phyloP scores from a whole-genome alignment of 2,888 invertebrate species.

The Limnephilus marmoratus region DNA sequence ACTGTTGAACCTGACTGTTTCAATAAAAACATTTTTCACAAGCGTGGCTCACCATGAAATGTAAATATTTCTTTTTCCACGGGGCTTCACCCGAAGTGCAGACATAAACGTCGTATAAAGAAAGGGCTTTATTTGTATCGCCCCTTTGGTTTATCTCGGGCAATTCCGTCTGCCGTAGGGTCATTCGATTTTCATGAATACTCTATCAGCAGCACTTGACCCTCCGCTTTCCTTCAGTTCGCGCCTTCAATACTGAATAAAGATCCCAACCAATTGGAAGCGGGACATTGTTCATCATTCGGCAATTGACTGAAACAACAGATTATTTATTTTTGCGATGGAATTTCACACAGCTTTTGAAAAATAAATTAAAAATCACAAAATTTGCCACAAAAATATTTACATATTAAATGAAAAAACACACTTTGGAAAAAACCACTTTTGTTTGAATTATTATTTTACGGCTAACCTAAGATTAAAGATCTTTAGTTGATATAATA shows the following conservation, averaged over 20 bases:
- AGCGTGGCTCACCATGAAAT: background rate
- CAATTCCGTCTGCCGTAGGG: slow-evolving; percentile 60
- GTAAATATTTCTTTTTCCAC: slow-evolving; percentile 7
- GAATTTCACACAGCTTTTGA: background rate
- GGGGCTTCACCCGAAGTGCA: slow-evolving; percentile 54
- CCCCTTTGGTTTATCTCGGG: slow-evolving; percentile 66
- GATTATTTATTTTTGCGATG: background rate
- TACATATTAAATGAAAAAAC: too few species aligned
- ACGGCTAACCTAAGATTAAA: too few species aligned
- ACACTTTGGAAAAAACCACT: too few species aligned
- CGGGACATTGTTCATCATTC: background rate
- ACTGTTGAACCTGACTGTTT: background rate
- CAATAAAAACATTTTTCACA: background rate
- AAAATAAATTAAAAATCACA: background rate
- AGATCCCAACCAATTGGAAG: background rate
- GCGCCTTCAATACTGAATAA: slow-evolving; percentile 27
- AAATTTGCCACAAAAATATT: background rate
- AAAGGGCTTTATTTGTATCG: slow-evolving; percentile 66
- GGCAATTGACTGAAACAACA: background rate
- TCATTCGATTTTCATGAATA: slow-evolving; percentile 66
- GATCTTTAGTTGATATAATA: too few species aligned
- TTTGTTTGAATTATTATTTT: too few species aligned
- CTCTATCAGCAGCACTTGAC: slow-evolving; percentile 65
- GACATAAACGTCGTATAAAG: slow-evolving; percentile 65
- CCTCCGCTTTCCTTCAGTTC: slow-evolving; percentile 33